phyloP scores from a whole-genome alignment of 2,113 vertebrate genomes.

The Cochlearius cochlearius region DNA sequence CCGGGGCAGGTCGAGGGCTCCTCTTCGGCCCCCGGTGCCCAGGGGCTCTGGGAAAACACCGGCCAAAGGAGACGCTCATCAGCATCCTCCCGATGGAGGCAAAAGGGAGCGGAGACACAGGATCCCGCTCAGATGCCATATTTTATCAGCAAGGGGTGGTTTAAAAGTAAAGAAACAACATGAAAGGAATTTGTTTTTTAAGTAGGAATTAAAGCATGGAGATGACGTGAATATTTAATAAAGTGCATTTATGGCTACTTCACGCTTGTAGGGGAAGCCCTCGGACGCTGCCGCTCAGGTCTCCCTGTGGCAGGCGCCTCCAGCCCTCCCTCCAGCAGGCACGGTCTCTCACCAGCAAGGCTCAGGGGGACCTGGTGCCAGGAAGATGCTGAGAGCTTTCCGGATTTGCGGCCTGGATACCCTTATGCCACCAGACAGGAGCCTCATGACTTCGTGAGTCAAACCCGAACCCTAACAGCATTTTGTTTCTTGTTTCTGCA shows the following conservation, averaged over 20 bases:
- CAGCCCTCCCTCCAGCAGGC: neutral
- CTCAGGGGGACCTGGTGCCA: neutral
- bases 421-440: neutral
- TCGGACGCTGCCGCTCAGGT: accelerated
- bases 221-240: neutral
- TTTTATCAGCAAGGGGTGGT: neutral
- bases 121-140: accelerated
- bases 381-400: neutral
- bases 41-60: neutral
- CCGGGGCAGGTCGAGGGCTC: neutral
- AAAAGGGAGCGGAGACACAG: neutral
- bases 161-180: neutral
- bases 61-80: neutral
- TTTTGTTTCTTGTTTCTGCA: neutral
- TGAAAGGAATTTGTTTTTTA: neutral
- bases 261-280: neutral
- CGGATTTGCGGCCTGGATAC: neutral
- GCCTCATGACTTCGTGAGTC: neutral
- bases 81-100: neutral
- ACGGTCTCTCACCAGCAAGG: neutral
- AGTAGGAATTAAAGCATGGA: neutral
- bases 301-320: neutral
- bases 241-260: neutral
- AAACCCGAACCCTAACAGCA: neutral
- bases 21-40: neutral